Conservation (phyloP, 2,797 vertebrate genomes). For the Novumbra hubbsi region DNA sequence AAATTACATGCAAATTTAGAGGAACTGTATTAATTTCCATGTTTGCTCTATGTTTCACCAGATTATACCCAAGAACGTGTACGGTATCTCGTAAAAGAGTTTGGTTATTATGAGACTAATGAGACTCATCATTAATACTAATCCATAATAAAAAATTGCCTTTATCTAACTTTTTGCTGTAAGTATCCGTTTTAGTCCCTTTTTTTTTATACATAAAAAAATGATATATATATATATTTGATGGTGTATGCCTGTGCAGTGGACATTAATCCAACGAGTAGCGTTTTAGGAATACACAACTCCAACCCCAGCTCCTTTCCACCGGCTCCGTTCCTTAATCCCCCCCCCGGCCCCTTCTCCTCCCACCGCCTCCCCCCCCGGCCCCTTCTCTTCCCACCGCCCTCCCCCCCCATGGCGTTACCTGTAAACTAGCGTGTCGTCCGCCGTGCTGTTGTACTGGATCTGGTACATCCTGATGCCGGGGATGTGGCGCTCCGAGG, state of each 20-base stretch:
- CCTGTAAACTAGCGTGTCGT: constrained; percentile 94
- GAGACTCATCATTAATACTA: no score
- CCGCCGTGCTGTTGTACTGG: constrained; percentile 92
- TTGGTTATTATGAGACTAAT: no score
- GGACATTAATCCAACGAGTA: no score
- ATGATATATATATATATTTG: neutral
- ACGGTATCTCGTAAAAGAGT: no score
- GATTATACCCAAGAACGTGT: no score
- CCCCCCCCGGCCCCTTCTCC: constrained; percentile 3
- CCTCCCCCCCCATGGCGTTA: constrained; percentile 55
- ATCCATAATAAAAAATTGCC: no score
- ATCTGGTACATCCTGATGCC: constrained; percentile 96
- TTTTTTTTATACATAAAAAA: no score
- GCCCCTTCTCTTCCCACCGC: constrained; percentile 1
- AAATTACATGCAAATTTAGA: no score
- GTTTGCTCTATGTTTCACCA: no score
- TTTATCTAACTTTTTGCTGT: no score
- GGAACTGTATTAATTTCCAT: no score
- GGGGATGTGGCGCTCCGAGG: constrained; percentile 86
- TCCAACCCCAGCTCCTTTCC: neutral
- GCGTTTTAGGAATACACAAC: neutral
- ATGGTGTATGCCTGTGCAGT: neutral
- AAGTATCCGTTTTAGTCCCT: no score
- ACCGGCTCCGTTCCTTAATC: constrained; percentile 33
- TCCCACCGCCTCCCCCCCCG: neutral